phyloP scores from a whole-genome alignment of 2,888 invertebrate genomes.

The Geophilus truncorum region DNA sequence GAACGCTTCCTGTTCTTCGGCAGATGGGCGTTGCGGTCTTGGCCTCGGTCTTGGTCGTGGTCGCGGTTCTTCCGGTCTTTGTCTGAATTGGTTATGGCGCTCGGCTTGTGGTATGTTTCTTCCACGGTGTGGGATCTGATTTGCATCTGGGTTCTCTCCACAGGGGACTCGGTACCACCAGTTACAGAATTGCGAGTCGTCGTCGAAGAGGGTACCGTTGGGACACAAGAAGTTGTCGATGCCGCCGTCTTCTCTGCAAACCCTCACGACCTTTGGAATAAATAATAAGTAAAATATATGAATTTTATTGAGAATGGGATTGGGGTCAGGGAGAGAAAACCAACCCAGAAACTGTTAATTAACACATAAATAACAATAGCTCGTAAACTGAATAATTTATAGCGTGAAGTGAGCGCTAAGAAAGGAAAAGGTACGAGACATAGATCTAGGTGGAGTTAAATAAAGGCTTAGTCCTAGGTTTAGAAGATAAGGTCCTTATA shows the following conservation, averaged over 20 bases:
- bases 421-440: too few relatives aligned
- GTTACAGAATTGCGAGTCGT: slow-evolving; percentile 31
- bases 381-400: too few relatives aligned
- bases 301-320: too few relatives aligned
- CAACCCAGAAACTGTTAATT: too few relatives aligned
- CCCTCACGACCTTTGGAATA: slow-evolving; percentile 8
- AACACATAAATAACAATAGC: too few relatives aligned
- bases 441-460: too few relatives aligned
- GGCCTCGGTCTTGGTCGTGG: background rate
- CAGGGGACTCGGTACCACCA: slow-evolving; percentile 34
- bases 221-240: slow-evolving; percentile 31
- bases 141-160: background rate
- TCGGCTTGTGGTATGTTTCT: background rate
- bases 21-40: background rate
- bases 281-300: too few relatives aligned
- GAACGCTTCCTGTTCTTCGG: too few relatives aligned
- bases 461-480: too few relatives aligned
- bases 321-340: too few relatives aligned
- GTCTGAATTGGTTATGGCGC: background rate
- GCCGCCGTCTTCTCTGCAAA: slow-evolving; percentile 29
- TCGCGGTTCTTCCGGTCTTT: background rate
- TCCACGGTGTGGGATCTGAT: slow-evolving; percentile 25
- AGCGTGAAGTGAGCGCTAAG: too few relatives aligned
- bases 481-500: too few relatives aligned
- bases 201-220: slow-evolving; percentile 30